Evolutionary conservation across 1,140 invertebrate species (phyloP).

Genomic region (Heliconius eleuchia): DNA sequence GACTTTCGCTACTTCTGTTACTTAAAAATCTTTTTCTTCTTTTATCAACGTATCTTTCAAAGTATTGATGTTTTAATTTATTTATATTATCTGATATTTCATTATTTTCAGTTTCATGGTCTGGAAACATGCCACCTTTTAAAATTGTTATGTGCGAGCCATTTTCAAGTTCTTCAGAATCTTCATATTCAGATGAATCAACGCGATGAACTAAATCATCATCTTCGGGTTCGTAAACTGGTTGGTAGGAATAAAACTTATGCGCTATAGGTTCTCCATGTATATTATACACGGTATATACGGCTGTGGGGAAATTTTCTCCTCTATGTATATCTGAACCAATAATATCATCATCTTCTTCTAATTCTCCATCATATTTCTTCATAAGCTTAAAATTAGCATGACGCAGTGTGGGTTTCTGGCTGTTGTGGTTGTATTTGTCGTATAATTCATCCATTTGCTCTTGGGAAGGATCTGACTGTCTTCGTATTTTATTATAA

Average conservation of each 20-base stretch:
- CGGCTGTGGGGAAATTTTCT: slow-evolving; percentile 70
- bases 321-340: slow-evolving; percentile 49
- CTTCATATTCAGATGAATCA: slow-evolving; percentile 58
- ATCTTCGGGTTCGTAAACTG: slow-evolving; percentile 74
- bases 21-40: slow-evolving; percentile 68
- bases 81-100: slow-evolving; percentile 64
- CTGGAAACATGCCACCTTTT: slow-evolving; percentile 70
- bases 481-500: slow-evolving; percentile 66
- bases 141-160: slow-evolving; percentile 60
- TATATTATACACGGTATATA: slow-evolving; percentile 75
- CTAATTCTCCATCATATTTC: slow-evolving; percentile 67
- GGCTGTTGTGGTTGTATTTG: slow-evolving; percentile 68
- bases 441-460: slow-evolving; percentile 67
- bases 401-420: slow-evolving; percentile 71
- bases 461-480: slow-evolving; percentile 57
- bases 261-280: slow-evolving; percentile 74
- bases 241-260: slow-evolving; percentile 74
- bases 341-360: slow-evolving; percentile 53
- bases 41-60: slow-evolving; percentile 74
- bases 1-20: slow-evolving; percentile 50
- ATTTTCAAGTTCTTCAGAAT: slow-evolving; percentile 58
- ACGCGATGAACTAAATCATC: slow-evolving; percentile 58
- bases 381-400: slow-evolving; percentile 76
- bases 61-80: slow-evolving; percentile 74
- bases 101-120: slow-evolving; percentile 49